Evolutionary conservation across 2,797 vertebrate genomes (phyloP).

Genomic region (Labroides dimidiatus): DNA sequence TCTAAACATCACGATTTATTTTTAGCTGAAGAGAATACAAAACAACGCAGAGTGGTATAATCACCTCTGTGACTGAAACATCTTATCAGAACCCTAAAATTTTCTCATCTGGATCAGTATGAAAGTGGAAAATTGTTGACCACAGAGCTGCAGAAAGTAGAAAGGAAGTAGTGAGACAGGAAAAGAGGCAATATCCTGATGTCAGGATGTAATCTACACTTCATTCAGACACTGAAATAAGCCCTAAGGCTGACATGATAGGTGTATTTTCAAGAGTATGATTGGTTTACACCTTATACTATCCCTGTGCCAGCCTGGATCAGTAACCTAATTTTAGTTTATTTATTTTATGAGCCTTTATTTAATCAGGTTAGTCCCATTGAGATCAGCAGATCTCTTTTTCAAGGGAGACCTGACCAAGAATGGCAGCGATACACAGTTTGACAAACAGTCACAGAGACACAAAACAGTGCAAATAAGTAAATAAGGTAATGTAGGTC

Average conservation of each 20-base stretch:
- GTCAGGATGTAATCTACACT: neutral
- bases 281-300: neutral
- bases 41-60: constrained; percentile 10
- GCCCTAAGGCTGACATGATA: neutral
- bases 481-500: too few relatives aligned
- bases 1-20: constrained; percentile 9
- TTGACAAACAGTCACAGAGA: too few relatives aligned
- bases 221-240: constrained; percentile 1
- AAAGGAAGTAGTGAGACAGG: neutral
- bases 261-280: neutral
- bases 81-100: neutral
- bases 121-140: constrained; percentile 13
- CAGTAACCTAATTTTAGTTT: too few relatives aligned
- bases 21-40: constrained; percentile 10
- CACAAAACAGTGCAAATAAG: too few relatives aligned
- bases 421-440: too few relatives aligned
- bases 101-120: constrained; percentile 18
- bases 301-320: neutral
- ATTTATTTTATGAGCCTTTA: too few relatives aligned
- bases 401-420: too few relatives aligned
- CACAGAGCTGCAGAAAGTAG: constrained; percentile 2
- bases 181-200: neutral
- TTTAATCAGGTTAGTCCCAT: too few relatives aligned
- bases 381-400: too few relatives aligned
- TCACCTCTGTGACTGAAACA: constrained; percentile 18